Conservation (phyloP, 2,113 vertebrate genomes). For the Scalopus aquaticus region DNA sequence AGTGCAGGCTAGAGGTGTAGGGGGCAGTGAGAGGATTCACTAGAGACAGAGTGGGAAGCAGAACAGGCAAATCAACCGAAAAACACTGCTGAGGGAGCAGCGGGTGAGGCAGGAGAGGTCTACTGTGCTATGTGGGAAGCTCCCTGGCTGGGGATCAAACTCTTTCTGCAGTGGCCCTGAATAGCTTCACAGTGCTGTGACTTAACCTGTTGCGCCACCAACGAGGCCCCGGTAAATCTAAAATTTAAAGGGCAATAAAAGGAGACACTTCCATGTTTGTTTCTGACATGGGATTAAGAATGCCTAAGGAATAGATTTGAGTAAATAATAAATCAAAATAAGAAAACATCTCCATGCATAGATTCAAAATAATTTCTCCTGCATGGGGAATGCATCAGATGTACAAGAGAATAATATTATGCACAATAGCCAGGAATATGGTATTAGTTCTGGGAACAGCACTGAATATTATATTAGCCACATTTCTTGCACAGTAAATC, state of each 20-base stretch:
- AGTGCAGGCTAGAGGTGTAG: no score
- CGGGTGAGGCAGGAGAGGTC: no score
- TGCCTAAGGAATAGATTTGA: background rate
- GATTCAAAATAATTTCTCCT: slow-evolving; percentile 36
- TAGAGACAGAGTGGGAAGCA: no score
- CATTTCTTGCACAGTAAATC: background rate
- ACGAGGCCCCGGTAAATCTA: no score
- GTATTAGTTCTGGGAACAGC: background rate
- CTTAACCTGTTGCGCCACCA: no score
- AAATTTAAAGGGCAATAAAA: background rate
- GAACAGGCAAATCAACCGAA: no score
- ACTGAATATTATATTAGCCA: background rate
- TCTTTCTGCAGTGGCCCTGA: no score
- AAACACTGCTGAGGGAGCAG: no score
- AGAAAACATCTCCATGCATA: background rate
- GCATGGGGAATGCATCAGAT: background rate
- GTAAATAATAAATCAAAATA: slow-evolving; percentile 25
- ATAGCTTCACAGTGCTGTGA: no score
- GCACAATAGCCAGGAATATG: background rate
- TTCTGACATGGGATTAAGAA: background rate
- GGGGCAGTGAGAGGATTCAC: no score
- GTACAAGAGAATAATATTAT: background rate
- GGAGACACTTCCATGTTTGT: background rate
- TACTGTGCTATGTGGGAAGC: no score
- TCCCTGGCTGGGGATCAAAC: no score